These are phyloP conservation scores for Drosophila anomalipes DNA, from an alignment of 2,888 invertebrate genomes.

Conservation along the genomic window DNA sequence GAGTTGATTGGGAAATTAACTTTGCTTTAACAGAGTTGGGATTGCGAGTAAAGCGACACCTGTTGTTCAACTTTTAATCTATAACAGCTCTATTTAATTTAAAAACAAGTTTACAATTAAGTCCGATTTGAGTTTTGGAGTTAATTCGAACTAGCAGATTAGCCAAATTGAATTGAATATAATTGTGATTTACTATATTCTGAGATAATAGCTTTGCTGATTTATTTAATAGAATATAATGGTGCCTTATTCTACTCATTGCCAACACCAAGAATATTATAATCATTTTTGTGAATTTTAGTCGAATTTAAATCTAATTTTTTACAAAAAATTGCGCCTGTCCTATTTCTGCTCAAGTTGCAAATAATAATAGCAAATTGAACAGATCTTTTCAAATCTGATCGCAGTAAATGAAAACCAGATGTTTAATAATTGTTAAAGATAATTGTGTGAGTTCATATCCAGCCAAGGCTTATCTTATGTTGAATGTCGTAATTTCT, in stretches of 20 bases:
- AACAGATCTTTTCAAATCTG: not conserved
- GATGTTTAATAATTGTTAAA: not conserved
- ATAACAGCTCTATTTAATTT: not conserved
- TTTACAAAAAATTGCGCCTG: not conserved
- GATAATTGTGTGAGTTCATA: not conserved
- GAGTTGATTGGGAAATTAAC: slow-evolving; percentile 14
- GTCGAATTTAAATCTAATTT: too few relatives aligned
- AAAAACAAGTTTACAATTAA: not conserved
- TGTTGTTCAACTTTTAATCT: not conserved
- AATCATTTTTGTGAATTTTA: too few relatives aligned
- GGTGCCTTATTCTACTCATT: not conserved
- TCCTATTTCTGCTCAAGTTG: not conserved
- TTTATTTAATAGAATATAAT: not conserved
- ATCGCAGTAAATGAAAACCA: not conserved
- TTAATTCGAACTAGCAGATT: not conserved
- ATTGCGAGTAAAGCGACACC: slow-evolving; percentile 1
- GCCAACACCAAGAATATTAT: not conserved
- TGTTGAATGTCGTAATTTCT: slow-evolving; percentile 14
- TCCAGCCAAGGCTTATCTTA: slow-evolving; percentile 3
- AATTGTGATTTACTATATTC: too few relatives aligned
- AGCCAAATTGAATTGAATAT: not conserved
- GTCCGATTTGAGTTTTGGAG: not conserved
- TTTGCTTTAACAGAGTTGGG: not conserved
- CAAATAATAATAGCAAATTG: not conserved
- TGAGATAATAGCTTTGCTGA: not conserved